Evolutionary conservation across 2,113 vertebrate genomes (phyloP), one percentile per base, ranked within the genome.

Genomic region (Clarias batrachus): DNA sequence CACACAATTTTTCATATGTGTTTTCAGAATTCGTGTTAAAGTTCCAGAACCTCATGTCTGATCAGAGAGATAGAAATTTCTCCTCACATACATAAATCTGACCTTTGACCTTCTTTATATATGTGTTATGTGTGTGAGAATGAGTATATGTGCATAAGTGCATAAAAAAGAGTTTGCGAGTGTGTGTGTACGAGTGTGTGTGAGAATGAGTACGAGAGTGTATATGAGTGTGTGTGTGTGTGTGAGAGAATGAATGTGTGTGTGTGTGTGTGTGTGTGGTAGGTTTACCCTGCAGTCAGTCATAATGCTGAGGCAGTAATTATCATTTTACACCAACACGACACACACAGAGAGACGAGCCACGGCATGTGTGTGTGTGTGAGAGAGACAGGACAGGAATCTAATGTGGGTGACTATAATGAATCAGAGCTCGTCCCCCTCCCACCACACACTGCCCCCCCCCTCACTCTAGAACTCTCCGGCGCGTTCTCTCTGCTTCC

Each of bases 401-500:
- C 19, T 41, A 30, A 81, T 81, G 23, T 81, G 33, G 66, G 66
- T 65, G 23, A 25, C 27, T 6, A 21, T 30, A 56, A 33, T 33
- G 52, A 33, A 37, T 84, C 54, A 81, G 23, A 4, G 37, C 78
- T 80, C 3, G 78, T 80, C 54, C 37, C 33, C 17, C 59, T 17
- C 9, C 25, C 59, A 90, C 87, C 80, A 76, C 88, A 90, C 82
- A 89, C 90, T 86, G 41, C 27, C 19, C 57, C 59, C 27, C 27
- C 56, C n/a, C 48, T 57, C 23, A 4, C 25, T 16, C n/a, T 7
- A 85, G 2, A 37, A 41, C 41, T 7, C 41, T 41, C 41, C 41
- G 41, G 41, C 0, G 6, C 41, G 6, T 78, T 12, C 9, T 48
- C 37, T 25, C 4, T 48, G 21, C 21, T 52, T 52, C 37, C 48